Percentiles rank a stretch among this genome's conserved stretches.
Conservation (phyloP, 2,113 vertebrate genomes). For the Phoenicopterus ruber region DNA sequence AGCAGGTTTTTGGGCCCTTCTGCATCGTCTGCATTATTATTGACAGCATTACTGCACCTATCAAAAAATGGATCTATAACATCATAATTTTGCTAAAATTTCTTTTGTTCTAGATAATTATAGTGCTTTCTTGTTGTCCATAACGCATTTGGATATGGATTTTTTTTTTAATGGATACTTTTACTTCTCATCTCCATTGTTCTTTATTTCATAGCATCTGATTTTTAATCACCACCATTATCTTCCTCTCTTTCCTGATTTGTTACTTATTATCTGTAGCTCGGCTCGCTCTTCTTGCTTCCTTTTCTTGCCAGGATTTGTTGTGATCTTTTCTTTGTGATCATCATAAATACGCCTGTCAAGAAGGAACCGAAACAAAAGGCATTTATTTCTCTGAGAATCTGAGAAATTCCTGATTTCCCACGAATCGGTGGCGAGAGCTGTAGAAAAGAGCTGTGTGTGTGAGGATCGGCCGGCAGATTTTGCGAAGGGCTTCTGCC, state of each 20-base stretch:
- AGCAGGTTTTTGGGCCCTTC: neutral
- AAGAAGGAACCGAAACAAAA: constrained; percentile 21
- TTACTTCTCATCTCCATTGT: neutral
- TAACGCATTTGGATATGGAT: constrained; percentile 28
- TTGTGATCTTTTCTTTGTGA: constrained; percentile 49
- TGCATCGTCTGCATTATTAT: neutral
- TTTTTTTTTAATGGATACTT: constrained; percentile 21
- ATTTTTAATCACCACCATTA: constrained; percentile 54
- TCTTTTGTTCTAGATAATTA: constrained; percentile 2
- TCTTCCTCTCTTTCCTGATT: constrained; percentile 6
- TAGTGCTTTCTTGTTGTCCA: constrained; percentile 11
- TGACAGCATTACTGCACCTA: neutral
- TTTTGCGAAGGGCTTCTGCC: neutral
- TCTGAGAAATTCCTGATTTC: neutral
- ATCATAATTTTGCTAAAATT: neutral
- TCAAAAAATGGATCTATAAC: neutral
- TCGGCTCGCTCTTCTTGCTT: neutral
- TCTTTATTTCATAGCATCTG: constrained; percentile 19
- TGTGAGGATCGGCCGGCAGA: neutral
- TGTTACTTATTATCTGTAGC: neutral
- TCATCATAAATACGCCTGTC: constrained; percentile 38
- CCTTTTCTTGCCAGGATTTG: neutral
- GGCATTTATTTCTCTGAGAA: constrained; percentile 3
- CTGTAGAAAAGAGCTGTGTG: accelerated
- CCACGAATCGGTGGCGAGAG: neutral